Percentiles rank a stretch among this genome's conserved stretches.
Conservation (phyloP, 2,113 vertebrate genomes). For the Illadopsis cleaveri region DNA sequence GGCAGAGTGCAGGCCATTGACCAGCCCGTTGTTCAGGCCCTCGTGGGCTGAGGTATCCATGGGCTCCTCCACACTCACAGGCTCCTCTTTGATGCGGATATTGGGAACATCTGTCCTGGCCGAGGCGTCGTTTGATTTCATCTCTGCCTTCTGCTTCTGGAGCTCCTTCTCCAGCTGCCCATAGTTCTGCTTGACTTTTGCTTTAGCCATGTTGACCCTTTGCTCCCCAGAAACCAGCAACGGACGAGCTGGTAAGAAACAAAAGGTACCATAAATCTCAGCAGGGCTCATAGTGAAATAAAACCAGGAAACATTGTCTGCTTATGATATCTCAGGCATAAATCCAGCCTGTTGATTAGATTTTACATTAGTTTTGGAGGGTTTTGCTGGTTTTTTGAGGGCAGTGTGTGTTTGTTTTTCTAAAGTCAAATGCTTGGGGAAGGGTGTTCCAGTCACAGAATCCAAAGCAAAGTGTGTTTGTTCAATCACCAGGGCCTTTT, state of each 20-base stretch:
- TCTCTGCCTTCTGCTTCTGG: conserved; percentile 74
- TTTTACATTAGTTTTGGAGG: not conserved
- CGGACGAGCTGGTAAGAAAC: conserved; percentile 56
- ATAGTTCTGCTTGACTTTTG: conserved; percentile 81
- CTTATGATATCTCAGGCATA: not conserved
- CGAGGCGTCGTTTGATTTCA: not conserved
- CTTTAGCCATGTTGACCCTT: conserved; percentile 82
- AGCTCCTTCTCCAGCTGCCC: conserved; percentile 81
- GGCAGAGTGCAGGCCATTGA: conserved; percentile 79
- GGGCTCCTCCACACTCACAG: conserved; percentile 77
- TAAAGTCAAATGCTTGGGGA: not conserved
- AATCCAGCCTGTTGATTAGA: not conserved
- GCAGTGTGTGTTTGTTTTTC: not conserved
- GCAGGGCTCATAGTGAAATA: not conserved
- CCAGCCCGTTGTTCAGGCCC: conserved; percentile 73
- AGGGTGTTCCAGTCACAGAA: not conserved
- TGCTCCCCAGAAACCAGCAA: conserved; percentile 86
- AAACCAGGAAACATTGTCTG: not conserved
- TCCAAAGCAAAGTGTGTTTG: not conserved
- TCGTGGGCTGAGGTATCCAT: conserved; percentile 80
- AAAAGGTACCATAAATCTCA: not conserved
- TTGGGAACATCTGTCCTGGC: conserved; percentile 11
- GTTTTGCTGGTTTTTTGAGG: not conserved
- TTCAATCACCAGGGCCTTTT: not conserved
- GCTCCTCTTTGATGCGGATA: conserved; percentile 81